Evolutionary conservation across 2,113 vertebrate genomes (phyloP).

Genomic region (Antigone vipio): DNA sequence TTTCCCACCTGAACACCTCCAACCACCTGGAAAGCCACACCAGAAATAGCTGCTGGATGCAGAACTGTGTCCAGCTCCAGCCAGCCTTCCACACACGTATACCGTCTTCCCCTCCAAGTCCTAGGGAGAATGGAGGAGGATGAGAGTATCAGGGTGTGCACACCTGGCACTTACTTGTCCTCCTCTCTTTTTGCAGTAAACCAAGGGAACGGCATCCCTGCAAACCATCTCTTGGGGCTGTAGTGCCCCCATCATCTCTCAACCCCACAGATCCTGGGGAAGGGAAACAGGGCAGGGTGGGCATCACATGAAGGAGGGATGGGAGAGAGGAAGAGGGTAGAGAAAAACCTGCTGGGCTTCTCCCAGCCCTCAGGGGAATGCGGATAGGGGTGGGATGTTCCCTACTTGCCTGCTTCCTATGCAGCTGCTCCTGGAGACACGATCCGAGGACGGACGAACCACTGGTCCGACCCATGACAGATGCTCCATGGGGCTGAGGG

Average conservation of each 20-base stretch:
- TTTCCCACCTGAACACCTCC: neutral
- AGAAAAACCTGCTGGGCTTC: neutral
- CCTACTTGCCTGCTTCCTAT: constrained; percentile 44
- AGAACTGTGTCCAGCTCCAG: neutral
- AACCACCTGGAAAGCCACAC: rapidly evolving
- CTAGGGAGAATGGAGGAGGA: neutral
- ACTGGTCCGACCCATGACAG: constrained; percentile 24
- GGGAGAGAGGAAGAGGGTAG: neutral
- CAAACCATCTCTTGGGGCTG: rapidly evolving
- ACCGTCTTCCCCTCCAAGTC: neutral
- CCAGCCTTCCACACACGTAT: neutral
- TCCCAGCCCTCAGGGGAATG: neutral
- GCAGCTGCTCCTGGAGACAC: constrained; percentile 26
- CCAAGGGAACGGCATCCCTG: neutral
- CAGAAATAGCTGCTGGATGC: neutral
- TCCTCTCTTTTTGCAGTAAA: neutral
- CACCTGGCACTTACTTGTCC: neutral
- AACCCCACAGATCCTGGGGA: neutral
- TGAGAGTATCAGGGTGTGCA: neutral
- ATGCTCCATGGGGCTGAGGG: constrained; percentile 42
- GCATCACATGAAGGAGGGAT: neutral
- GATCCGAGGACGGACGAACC: neutral
- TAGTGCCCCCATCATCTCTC: neutral
- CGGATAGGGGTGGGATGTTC: neutral
- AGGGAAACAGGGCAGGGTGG: neutral